phyloP scores from a whole-genome alignment of 2,888 invertebrate genomes.

The Pandemis heparana region DNA sequence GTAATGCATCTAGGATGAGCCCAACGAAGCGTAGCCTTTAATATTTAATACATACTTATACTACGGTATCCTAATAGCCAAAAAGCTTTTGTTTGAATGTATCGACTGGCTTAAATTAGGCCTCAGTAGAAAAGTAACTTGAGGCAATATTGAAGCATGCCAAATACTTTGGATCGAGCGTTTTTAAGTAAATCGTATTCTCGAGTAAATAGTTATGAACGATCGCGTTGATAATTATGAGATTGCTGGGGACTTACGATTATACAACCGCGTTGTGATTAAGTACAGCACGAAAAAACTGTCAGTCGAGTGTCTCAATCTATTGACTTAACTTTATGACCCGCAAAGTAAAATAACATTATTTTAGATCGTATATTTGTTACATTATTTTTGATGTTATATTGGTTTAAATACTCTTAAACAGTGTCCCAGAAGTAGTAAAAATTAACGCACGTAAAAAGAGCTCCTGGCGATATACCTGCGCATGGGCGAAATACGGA shows the following conservation, averaged over 20 bases:
- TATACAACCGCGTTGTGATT: not conserved
- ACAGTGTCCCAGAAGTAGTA: not conserved
- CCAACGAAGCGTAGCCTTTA: constrained; percentile 69
- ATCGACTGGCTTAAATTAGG: not conserved
- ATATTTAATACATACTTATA: constrained; percentile 35
- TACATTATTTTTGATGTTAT: constrained; percentile 24
- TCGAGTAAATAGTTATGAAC: not conserved
- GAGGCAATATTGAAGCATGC: not conserved
- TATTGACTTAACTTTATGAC: constrained; percentile 19
- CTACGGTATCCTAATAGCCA: constrained; percentile 47
- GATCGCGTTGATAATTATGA: not conserved
- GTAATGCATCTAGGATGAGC: constrained; percentile 71
- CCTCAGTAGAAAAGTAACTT: not conserved
- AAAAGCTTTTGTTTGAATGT: not conserved
- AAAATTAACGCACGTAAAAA: no score
- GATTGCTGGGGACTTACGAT: not conserved
- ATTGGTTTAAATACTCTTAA: constrained; percentile 38
- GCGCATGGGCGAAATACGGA: no score
- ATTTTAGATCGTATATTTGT: constrained; percentile 35
- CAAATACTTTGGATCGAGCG: not conserved
- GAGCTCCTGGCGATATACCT: no score
- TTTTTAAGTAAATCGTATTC: not conserved
- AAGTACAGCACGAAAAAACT: not conserved
- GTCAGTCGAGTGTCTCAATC: not conserved
- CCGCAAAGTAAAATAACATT: not conserved